phyloP scores from a whole-genome alignment of 2,888 invertebrate species.

The Rhingia campestris region DNA sequence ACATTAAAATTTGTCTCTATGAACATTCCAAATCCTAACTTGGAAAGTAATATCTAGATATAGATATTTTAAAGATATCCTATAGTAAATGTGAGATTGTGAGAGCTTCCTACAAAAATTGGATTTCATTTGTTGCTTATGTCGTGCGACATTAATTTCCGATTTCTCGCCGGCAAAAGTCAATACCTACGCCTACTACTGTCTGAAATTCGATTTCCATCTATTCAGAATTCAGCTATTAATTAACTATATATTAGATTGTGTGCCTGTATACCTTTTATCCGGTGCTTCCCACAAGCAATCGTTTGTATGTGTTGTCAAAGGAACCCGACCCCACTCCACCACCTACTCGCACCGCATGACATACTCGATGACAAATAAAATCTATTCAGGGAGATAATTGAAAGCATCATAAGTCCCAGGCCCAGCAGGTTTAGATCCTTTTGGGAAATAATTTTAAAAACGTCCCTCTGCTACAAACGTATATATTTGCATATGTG shows the following conservation, averaged over 20 bases:
- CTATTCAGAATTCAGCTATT: conserved; percentile 53
- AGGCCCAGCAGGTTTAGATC: conserved; percentile 64
- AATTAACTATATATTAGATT: conserved; percentile 56
- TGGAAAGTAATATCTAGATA: too few species aligned
- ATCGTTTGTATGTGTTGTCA: conserved; percentile 25
- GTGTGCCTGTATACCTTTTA: conserved; percentile 26
- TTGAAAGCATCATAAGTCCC: conserved; percentile 70
- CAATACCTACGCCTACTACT: conserved; percentile 12
- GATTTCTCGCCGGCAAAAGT: not conserved
- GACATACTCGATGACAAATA: conserved; percentile 43
- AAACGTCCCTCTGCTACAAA: conserved; percentile 19
- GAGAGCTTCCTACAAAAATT: too few species aligned
- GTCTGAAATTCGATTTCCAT: conserved; percentile 51
- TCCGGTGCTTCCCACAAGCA: conserved; percentile 27
- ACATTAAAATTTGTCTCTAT: too few species aligned
- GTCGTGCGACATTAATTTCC: conserved; percentile 11
- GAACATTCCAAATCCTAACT: too few species aligned
- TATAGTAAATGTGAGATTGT: too few species aligned
- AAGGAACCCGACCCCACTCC: not conserved
- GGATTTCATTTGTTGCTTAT: too few species aligned
- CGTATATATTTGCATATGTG: not conserved
- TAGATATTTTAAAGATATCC: too few species aligned
- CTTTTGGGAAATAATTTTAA: conserved; percentile 58
- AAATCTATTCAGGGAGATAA: conserved; percentile 62
- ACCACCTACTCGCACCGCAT: not conserved